Evolutionary conservation across 2,888 invertebrate species (phyloP).

Genomic region (Amblyjoppa proteus): DNA sequence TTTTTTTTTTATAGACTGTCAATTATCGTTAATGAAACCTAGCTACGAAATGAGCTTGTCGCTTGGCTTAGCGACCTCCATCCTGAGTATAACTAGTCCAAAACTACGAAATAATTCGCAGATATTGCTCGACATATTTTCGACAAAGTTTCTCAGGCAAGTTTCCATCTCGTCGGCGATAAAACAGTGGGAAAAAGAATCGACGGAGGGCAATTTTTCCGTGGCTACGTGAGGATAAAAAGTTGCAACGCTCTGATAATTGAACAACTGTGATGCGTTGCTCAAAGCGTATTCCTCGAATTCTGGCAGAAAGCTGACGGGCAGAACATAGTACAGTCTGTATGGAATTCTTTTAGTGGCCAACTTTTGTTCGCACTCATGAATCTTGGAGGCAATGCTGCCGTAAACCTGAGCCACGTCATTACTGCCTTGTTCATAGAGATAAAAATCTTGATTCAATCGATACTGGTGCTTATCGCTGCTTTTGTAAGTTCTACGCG

Average conservation of each 20-base stretch:
- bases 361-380: constrained; percentile 87
- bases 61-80: constrained; percentile 78
- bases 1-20: background rate
- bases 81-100: constrained; percentile 86
- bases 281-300: constrained; percentile 84
- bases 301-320: constrained; percentile 88
- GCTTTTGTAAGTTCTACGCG: constrained; percentile 87
- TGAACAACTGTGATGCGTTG: constrained; percentile 83
- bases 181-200: constrained; percentile 84
- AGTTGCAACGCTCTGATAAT: constrained; percentile 86
- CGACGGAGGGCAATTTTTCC: constrained; percentile 89
- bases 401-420: constrained; percentile 87
- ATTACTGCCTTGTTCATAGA: constrained; percentile 90
- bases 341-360: constrained; percentile 87
- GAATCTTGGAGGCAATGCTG: constrained; percentile 87
- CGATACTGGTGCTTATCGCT: constrained; percentile 88
- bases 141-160: constrained; percentile 76
- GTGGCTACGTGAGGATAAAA: constrained; percentile 92
- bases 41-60: constrained; percentile 56
- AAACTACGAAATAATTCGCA: constrained; percentile 85
- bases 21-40: constrained; percentile 10
- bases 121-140: constrained; percentile 83
- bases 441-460: constrained; percentile 88
- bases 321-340: constrained; percentile 90
- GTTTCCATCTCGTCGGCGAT: constrained; percentile 70